Evolutionary conservation across 1,140 invertebrate species (phyloP), one percentile per base, ranked within the genome.

Genomic region (Danaus melanippus): DNA sequence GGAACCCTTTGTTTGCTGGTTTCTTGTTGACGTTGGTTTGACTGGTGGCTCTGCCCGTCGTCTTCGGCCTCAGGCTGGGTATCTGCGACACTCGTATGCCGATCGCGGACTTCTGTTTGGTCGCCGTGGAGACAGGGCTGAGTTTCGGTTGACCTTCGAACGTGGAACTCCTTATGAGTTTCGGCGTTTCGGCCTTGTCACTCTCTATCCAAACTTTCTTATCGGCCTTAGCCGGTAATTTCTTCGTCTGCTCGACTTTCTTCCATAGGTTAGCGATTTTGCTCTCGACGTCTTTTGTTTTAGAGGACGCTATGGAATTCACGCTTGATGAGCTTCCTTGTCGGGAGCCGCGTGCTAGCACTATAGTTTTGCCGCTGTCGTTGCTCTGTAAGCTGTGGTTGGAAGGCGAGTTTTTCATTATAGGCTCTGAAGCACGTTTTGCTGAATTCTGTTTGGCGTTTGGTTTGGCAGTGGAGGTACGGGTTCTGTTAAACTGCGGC

Each of bases 241-340:
- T 91, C 46, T 91, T 92, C n/a, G 84, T 91, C 41, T 95, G 92
- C 69, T 95, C 94, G 2, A 93, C 93, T 67, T 91, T 93, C 66
- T 95, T 97, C 95, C 95, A 97, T 10, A 97, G 87, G 70, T 90
- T 94, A 1, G 95, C 94, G 43, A 97, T 96, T 76, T 95, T 96
- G 77, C 95, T 96, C 1, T 93, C 92, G 1, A 94, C 91, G 60
- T 94, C 92, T 69, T 93, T 93, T 10, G 91, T 87, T 5, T 86
- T 86, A 41, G 85, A 75, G 63, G 81, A 89, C 10, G 88, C 74
- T 41, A 86, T 87, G 0, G 90, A 90, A 62, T 91, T 90, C 53
- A 93, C 85, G 73, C 91, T 90, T 21, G 91, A 88, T 69, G 88
- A 71, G 76, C 92, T 91, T 59, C 89, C 88, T 67, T 87, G 73